phyloP scores from a whole-genome alignment of 2,888 invertebrate species.

The Cerastis leucographa region DNA sequence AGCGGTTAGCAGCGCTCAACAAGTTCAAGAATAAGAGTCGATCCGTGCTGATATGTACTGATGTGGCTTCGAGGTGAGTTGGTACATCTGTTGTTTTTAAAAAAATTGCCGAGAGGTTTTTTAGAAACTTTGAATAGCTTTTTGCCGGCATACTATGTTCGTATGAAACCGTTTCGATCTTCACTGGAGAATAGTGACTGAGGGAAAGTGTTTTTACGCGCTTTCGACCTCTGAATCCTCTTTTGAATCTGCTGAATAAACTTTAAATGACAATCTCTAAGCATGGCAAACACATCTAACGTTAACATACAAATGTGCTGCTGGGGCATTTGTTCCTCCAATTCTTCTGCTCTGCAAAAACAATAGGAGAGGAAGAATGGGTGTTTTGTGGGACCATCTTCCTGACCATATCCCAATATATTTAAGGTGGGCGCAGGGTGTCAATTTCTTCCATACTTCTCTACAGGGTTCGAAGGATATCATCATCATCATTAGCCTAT shows the following conservation, averaged over 20 bases:
- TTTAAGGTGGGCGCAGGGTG: too few relatives aligned
- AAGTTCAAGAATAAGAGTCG: slow-evolving; percentile 98
- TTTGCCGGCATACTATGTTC: too few relatives aligned
- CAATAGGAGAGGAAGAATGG: neutral
- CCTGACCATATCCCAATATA: too few relatives aligned
- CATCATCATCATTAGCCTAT: too few relatives aligned
- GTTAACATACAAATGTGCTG: neutral
- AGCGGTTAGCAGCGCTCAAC: slow-evolving; percentile 97
- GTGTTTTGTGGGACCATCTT: neutral
- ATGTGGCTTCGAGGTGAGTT: slow-evolving; percentile 97
- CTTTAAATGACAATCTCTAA: neutral
- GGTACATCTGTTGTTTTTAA: neutral
- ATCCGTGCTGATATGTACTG: slow-evolving; percentile 99
- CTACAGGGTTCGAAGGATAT: too few relatives aligned
- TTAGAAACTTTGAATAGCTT: neutral
- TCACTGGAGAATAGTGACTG: too few relatives aligned
- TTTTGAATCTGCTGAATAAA: neutral
- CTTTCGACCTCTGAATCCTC: neutral
- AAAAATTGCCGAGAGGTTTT: neutral
- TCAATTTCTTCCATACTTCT: too few relatives aligned
- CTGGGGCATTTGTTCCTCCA: neutral
- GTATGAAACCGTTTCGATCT: too few relatives aligned
- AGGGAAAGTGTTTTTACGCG: too few relatives aligned
- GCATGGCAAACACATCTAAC: neutral
- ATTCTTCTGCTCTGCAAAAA: neutral